phyloP scores from a whole-genome alignment of 2,888 invertebrate genomes.

The Crepidodera aurea region DNA sequence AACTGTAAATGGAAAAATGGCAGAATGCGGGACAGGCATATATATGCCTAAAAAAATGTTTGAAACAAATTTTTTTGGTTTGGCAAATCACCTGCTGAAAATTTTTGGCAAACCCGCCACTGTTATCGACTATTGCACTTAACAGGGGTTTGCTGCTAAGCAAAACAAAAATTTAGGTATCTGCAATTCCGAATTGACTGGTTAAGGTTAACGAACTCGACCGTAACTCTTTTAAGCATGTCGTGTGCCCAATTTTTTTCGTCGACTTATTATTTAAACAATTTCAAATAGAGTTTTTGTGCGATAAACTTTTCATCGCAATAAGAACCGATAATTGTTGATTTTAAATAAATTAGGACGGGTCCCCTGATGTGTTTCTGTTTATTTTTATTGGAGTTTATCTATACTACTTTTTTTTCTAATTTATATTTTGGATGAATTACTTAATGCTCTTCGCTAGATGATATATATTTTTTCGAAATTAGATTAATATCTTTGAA shows the following conservation, averaged over 20 bases:
- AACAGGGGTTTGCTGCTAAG: slow-evolving; percentile 39
- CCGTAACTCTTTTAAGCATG: slow-evolving; percentile 27
- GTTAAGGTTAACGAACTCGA: slow-evolving; percentile 41
- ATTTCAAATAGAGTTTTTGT: slow-evolving; percentile 19
- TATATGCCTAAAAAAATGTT: too few species aligned
- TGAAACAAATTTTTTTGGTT: too few species aligned
- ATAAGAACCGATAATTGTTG: slow-evolving; percentile 12
- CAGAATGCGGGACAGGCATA: too few species aligned
- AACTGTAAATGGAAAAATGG: too few species aligned
- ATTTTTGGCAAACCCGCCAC: slow-evolving; percentile 9
- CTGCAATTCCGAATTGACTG: slow-evolving; percentile 40
- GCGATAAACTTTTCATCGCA: slow-evolving; percentile 21
- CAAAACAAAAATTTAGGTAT: slow-evolving; percentile 40
- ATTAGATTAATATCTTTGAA: too few species aligned
- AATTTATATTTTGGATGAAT: too few species aligned
- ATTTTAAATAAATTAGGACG: slow-evolving; percentile 12
- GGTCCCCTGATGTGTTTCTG: neutral
- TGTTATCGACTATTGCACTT: slow-evolving; percentile 41
- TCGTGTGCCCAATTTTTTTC: slow-evolving; percentile 38
- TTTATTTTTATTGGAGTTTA: neutral
- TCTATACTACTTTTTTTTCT: too few species aligned
- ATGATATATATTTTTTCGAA: too few species aligned
- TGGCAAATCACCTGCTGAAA: neutral
- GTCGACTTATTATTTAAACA: slow-evolving; percentile 29
- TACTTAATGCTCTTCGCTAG: too few species aligned